phyloP scores from a whole-genome alignment of 2,113 vertebrate species.

The Paralichthys olivaceus region DNA sequence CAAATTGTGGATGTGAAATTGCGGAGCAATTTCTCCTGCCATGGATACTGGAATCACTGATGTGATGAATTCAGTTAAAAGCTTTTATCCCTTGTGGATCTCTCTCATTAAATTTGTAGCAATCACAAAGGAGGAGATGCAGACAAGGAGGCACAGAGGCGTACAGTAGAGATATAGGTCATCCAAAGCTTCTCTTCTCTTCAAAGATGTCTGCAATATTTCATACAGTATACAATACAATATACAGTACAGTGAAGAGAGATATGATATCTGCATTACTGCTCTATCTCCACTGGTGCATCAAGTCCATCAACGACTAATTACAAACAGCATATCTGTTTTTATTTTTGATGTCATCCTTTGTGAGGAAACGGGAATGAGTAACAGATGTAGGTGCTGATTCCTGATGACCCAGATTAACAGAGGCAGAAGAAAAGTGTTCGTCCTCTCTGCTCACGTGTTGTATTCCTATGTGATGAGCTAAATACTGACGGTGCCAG shows the following conservation, averaged over 20 bases:
- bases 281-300: not conserved
- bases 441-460: not conserved
- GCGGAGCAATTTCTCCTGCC: not conserved
- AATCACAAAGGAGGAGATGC: not conserved
- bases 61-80: conserved; percentile 42
- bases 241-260: not conserved
- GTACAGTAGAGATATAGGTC: not conserved
- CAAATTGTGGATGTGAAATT: conserved; percentile 23
- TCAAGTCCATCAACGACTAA: not conserved
- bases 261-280: not conserved
- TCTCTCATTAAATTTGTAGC: conserved; percentile 38
- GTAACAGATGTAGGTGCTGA: not conserved
- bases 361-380: not conserved
- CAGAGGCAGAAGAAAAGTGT: not conserved
- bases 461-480: conserved; percentile 20
- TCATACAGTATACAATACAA: not conserved
- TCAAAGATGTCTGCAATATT: not conserved
- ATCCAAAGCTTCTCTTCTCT: not conserved
- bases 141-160: conserved; percentile 14
- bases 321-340: not conserved
- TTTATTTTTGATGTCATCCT: not conserved
- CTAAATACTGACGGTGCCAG: not conserved
- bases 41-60: conserved; percentile 38
- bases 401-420: not conserved
- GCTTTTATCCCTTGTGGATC: conserved; percentile 36